phyloP scores from a whole-genome alignment of 2,888 invertebrate genomes.

The Amaurobius ferox region DNA sequence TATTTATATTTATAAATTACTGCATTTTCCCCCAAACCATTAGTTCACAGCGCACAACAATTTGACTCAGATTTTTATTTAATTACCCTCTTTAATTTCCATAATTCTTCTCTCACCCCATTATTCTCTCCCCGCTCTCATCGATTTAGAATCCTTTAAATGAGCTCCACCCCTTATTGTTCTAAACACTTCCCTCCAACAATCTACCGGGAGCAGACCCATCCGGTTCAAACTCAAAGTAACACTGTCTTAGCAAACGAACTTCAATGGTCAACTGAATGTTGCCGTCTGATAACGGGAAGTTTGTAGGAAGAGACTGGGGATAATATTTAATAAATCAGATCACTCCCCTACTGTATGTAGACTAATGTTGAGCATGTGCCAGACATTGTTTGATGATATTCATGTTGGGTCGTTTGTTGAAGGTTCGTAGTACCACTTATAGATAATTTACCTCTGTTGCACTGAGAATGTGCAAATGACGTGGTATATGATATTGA shows the following conservation, averaged over 20 bases:
- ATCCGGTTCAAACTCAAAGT: not conserved
- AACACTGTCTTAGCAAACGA: not conserved
- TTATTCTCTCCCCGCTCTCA: not conserved
- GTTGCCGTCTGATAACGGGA: not conserved
- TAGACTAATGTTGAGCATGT: too few species aligned
- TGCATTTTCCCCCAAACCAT: too few species aligned
- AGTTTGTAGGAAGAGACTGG: too few species aligned
- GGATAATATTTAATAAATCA: not conserved
- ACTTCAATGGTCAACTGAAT: not conserved
- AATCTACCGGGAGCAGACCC: not conserved
- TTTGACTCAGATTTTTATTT: not conserved
- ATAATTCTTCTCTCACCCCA: not conserved
- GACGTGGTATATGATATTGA: too few species aligned
- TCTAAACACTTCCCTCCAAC: not conserved
- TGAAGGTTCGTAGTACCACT: too few species aligned
- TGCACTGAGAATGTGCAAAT: too few species aligned
- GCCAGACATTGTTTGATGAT: too few species aligned
- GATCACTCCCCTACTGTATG: not conserved
- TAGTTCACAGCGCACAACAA: too few species aligned
- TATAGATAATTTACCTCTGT: too few species aligned
- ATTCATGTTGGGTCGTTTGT: too few species aligned
- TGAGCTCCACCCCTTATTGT: not conserved
- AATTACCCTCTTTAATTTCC: not conserved
- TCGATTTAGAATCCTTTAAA: not conserved
- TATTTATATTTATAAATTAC: too few species aligned